Evolutionary conservation across 2,888 invertebrate species (phyloP).

Genomic region (Andrena bicolor): DNA sequence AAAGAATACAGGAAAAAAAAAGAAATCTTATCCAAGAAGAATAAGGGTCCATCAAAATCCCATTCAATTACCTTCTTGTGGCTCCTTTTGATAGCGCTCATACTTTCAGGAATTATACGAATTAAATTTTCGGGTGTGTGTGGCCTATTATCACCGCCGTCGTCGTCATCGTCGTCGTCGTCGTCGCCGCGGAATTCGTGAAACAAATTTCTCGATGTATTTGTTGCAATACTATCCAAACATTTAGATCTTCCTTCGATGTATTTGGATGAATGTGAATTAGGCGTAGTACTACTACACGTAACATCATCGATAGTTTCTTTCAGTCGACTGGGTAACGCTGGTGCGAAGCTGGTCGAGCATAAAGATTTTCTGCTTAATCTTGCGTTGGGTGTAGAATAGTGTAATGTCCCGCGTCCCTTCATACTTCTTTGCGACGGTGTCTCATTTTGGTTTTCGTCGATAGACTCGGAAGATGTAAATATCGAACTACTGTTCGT

Average conservation of each 20-base stretch:
- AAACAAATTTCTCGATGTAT: conserved; percentile 80
- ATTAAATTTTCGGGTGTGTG: conserved; percentile 78
- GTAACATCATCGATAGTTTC: conserved; percentile 72
- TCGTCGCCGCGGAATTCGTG: conserved; percentile 73
- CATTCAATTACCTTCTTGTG: conserved; percentile 79
- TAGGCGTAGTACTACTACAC: conserved; percentile 68
- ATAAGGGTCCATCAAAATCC: not conserved
- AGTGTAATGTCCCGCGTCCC: conserved; percentile 72
- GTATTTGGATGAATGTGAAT: conserved; percentile 59
- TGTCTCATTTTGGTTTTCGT: conserved; percentile 82
- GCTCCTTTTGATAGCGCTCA: conserved; percentile 81
- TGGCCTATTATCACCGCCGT: conserved; percentile 64
- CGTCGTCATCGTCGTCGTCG: conserved; percentile 49
- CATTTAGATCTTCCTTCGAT: conserved; percentile 45
- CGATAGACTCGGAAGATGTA: conserved; percentile 77
- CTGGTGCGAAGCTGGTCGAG: conserved; percentile 60
- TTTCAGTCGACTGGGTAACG: conserved; percentile 67
- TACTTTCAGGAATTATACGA: conserved; percentile 78
- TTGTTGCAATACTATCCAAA: conserved; percentile 63
- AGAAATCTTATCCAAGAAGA: not conserved
- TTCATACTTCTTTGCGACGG: conserved; percentile 75
- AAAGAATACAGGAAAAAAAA: not conserved
- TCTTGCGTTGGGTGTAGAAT: conserved; percentile 67
- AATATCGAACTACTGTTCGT: conserved; percentile 66
- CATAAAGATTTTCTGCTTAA: conserved; percentile 25